Percentiles rank a stretch among this genome's conserved stretches.
Conservation (phyloP, 1,140 invertebrate genomes). For the Macrobrachium nipponense region DNA sequence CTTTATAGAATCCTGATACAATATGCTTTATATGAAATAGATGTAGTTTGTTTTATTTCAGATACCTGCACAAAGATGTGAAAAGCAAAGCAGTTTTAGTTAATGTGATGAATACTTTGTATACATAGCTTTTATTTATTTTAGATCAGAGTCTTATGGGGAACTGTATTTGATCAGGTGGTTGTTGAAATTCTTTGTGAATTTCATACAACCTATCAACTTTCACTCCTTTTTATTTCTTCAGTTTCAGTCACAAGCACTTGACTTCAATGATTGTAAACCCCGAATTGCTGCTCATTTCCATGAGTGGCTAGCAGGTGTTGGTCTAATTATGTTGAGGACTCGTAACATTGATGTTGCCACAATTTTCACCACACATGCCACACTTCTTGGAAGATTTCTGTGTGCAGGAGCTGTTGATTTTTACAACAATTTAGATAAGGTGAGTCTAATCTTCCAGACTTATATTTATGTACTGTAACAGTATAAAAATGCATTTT, state of each 20-base stretch:
- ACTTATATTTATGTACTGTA: neutral
- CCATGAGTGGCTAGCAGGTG: slow-evolving; percentile 98
- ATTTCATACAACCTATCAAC: no score
- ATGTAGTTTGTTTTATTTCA: no score
- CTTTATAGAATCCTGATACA: no score
- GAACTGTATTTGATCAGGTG: no score
- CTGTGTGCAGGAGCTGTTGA: slow-evolving; percentile 97
- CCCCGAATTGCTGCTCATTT: slow-evolving; percentile 79
- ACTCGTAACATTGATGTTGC: slow-evolving; percentile 92
- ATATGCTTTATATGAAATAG: no score
- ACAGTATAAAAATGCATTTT: neutral
- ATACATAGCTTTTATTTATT: no score
- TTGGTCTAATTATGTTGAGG: slow-evolving; percentile 88
- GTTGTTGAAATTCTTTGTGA: no score
- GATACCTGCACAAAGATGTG: no score
- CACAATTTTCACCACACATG: slow-evolving; percentile 99
- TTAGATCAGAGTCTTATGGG: no score
- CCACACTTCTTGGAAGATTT: slow-evolving; percentile 96
- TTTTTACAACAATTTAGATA: slow-evolving; percentile 98
- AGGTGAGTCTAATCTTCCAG: slow-evolving; percentile 73
- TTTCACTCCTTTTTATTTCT: slow-evolving; percentile 64
- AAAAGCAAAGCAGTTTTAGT: no score
- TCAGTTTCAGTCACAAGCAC: slow-evolving; percentile 75
- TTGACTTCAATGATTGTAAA: slow-evolving; percentile 35
- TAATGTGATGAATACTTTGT: no score